A percentile compares a stretch with the other conserved stretches of the same genome.
These are phyloP conservation scores for Urocynchramus pylzowi DNA, from an alignment of 2,113 vertebrate genomes.

Conservation along the genomic window DNA sequence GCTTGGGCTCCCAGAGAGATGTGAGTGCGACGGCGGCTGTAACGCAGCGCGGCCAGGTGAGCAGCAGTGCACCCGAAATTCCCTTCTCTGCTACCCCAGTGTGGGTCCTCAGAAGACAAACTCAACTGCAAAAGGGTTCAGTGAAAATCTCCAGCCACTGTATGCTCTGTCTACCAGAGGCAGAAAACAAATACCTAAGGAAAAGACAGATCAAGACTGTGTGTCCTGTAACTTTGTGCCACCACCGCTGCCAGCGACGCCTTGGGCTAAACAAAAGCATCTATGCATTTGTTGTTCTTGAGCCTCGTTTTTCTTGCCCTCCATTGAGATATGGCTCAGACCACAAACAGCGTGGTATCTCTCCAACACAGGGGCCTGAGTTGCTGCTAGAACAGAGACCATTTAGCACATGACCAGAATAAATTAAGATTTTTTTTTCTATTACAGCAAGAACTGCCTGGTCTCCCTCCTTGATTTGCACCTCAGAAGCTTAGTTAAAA, in stretches of 20 bases:
- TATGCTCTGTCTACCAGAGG: not conserved
- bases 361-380: not conserved
- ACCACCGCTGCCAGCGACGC: not conserved
- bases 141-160: not conserved
- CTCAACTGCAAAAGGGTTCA: not conserved
- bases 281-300: no score
- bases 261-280: not conserved
- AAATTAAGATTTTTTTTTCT: not conserved
- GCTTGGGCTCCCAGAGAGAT: fast-evolving
- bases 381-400: not conserved
- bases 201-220: not conserved
- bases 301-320: not conserved
- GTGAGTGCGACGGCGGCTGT: fast-evolving
- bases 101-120: not conserved
- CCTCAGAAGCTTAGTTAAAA: not conserved
- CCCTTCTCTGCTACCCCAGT: fast-evolving
- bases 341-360: fast-evolving
- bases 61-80: not conserved
- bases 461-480: not conserved
- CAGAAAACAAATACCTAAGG: not conserved
- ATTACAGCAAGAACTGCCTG: not conserved
- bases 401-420: not conserved
- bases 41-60: fast-evolving
- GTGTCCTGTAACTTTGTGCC: not conserved
- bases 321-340: not conserved